A percentile compares a stretch with the other conserved stretches of the same genome.
Evolutionary conservation across 1,140 invertebrate genomes (phyloP).

Genomic region (Amyelois transitella): DNA sequence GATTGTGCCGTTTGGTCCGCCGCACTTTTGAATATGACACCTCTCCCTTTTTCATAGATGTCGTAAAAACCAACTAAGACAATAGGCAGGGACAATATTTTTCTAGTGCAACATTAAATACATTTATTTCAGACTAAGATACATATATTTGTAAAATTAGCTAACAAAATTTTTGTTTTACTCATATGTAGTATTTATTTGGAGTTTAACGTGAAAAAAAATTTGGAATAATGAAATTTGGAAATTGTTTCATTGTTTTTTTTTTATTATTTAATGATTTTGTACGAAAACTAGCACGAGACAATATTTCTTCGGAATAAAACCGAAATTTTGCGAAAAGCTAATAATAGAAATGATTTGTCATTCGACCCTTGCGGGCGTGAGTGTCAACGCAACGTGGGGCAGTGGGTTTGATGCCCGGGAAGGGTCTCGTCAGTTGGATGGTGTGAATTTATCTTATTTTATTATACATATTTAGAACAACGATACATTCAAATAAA

Average conservation of each 20-base stretch:
- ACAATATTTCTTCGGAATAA: neutral
- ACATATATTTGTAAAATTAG: no score
- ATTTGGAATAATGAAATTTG: no score
- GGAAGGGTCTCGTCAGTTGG: neutral
- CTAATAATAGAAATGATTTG: neutral
- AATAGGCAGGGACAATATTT: no score
- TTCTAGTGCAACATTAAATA: no score
- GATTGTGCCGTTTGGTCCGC: no score
- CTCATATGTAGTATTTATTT: no score
- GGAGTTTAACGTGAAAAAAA: no score
- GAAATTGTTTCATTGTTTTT: neutral
- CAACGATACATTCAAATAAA: neutral
- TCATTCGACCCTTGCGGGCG: neutral
- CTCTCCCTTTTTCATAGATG: no score
- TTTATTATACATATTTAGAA: neutral
- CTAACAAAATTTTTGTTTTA: no score
- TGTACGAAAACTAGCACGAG: neutral
- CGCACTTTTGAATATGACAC: no score
- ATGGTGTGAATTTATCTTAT: neutral
- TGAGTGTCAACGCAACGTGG: neutral
- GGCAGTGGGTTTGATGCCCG: neutral
- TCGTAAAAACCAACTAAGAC: no score
- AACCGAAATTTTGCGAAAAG: neutral
- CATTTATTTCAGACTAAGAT: no score
- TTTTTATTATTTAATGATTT: neutral